Conservation (phyloP, 2,113 vertebrate genomes). For the Panthera leo region DNA sequence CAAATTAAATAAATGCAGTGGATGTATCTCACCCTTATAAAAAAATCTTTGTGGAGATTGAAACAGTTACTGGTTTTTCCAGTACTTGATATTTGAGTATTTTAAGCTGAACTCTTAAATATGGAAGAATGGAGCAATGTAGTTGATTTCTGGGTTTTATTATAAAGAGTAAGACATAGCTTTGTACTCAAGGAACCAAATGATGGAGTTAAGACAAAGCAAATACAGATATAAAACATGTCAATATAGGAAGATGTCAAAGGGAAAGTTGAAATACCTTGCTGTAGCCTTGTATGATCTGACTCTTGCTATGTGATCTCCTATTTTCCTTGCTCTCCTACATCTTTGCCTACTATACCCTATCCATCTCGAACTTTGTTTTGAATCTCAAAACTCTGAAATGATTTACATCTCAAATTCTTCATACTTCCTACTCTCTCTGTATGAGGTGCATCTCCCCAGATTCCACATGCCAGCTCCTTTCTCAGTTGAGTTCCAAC, state of each 20-base stretch:
- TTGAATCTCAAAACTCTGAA: background rate
- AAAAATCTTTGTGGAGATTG: background rate
- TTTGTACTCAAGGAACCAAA: background rate
- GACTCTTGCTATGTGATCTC: background rate
- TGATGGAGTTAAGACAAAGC: background rate
- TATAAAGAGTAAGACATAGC: background rate
- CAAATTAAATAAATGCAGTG: background rate
- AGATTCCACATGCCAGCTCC: background rate
- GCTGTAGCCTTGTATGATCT: too few species aligned
- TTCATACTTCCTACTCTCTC: background rate
- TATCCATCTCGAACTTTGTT: background rate
- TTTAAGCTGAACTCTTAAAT: conserved; percentile 28
- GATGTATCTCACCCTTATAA: background rate
- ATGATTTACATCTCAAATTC: background rate
- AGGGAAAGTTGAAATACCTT: background rate
- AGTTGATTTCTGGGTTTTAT: background rate
- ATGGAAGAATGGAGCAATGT: background rate
- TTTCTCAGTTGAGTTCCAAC: background rate
- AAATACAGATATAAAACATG: background rate
- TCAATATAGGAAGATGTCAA: background rate
- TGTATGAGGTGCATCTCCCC: background rate
- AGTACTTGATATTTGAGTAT: background rate
- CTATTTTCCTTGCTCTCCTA: background rate
- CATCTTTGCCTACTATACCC: background rate
- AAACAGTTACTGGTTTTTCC: background rate